A percentile compares a stretch with the other conserved stretches of the same genome.
Evolutionary conservation across 37 sponge, comb jelly and placozoan genomes (phyloP).

Genomic region (Ephydatia muelleri): DNA sequence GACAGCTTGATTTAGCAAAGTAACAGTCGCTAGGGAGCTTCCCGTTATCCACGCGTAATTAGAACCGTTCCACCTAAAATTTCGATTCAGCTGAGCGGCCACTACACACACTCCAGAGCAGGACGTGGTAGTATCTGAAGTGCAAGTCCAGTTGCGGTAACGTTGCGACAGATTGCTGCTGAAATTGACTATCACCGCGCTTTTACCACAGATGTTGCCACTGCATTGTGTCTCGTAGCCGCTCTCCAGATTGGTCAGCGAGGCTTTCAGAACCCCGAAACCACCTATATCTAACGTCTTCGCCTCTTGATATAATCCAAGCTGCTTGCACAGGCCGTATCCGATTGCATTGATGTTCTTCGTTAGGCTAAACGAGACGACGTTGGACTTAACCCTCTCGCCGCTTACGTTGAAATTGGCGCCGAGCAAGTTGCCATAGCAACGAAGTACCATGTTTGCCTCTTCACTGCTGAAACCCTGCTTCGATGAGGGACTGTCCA

Average conservation of each 20-base stretch:
- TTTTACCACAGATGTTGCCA: not conserved
- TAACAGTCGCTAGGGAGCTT: constrained; percentile 18
- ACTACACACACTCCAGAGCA: constrained; percentile 38
- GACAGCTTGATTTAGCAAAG: constrained; percentile 14
- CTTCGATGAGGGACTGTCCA: not conserved
- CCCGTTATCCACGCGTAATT: constrained; percentile 18
- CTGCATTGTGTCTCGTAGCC: not conserved
- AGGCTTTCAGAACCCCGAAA: constrained; percentile 37
- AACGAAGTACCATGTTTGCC: not conserved
- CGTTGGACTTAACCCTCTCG: not conserved
- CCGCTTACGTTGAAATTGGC: not conserved
- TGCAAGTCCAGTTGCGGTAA: constrained; percentile 34
- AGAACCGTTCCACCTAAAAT: constrained; percentile 47
- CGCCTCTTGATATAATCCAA: constrained; percentile 27
- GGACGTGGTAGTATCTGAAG: not conserved
- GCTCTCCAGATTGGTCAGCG: constrained; percentile 3
- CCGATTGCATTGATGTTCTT: constrained; percentile 20
- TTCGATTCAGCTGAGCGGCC: constrained; percentile 6
- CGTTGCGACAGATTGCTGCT: not conserved
- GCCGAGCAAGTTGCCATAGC: constrained; percentile 11
- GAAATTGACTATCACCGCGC: constrained; percentile 16
- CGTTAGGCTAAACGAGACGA: not conserved
- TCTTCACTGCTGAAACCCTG: constrained; percentile 9
- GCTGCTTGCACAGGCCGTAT: constrained; percentile 39
- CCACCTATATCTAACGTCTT: not conserved